Evolutionary conservation across 1,140 invertebrate genomes (phyloP).

Genomic region (Pseudobourletiella spinata): DNA sequence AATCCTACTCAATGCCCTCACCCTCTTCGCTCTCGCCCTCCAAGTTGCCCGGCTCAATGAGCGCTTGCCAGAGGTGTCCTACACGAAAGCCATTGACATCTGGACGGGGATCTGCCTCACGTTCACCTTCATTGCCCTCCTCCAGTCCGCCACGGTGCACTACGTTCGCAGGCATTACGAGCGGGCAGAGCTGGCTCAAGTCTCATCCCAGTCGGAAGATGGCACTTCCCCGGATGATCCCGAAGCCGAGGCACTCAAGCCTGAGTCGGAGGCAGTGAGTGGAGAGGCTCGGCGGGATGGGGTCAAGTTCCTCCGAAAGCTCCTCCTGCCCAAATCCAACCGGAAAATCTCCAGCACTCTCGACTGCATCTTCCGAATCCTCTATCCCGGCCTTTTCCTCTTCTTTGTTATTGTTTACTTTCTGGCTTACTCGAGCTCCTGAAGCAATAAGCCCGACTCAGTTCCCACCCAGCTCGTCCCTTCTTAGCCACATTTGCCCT

Average conservation of each 20-base stretch:
- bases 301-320: too few relatives aligned
- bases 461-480: too few relatives aligned
- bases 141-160: conserved; percentile 51
- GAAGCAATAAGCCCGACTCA: too few relatives aligned
- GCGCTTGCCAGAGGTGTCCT: neutral
- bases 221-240: too few relatives aligned
- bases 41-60: conserved; percentile 44
- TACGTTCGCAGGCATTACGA: conserved; percentile 39
- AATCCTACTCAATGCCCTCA: conserved; percentile 48
- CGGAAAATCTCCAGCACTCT: conserved; percentile 28
- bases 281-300: too few relatives aligned
- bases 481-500: too few relatives aligned
- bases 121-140: conserved; percentile 49
- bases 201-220: too few relatives aligned
- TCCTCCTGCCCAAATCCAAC: too few relatives aligned
- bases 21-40: conserved; percentile 49
- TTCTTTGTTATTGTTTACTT: conserved; percentile 22
- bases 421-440: conserved; percentile 9
- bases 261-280: too few relatives aligned
- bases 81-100: conserved; percentile 44
- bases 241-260: too few relatives aligned
- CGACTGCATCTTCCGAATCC: conserved; percentile 10
- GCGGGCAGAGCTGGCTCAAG: too few relatives aligned
- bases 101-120: conserved; percentile 51
- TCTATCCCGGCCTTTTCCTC: conserved; percentile 22